Conservation (phyloP, 2,113 vertebrate species). For the Acrocephalus kingi region DNA sequence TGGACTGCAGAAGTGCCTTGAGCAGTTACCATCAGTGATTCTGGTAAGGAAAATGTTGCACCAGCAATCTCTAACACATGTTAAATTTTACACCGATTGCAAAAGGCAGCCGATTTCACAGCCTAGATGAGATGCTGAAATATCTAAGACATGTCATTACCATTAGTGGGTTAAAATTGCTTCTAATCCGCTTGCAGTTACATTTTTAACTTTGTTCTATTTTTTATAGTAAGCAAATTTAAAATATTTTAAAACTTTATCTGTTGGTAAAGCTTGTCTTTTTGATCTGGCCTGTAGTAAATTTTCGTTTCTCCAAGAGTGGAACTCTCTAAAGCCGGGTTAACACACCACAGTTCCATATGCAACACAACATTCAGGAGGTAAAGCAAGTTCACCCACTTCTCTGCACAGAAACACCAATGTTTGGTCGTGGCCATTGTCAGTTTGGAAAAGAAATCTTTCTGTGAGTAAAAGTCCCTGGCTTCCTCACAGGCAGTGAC, state of each 20-base stretch:
- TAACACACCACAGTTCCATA: neutral
- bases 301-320: neutral
- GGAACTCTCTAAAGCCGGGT: neutral
- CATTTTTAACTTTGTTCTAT: neutral
- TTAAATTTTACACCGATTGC: neutral
- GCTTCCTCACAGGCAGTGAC: neutral
- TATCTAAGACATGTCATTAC: neutral
- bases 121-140: neutral
- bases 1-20: neutral
- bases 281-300: rapidly evolving
- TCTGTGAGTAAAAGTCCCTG: neutral
- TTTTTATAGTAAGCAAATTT: neutral
- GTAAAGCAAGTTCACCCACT: neutral
- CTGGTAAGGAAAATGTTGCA: neutral
- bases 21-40: neutral
- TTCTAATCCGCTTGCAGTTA: neutral
- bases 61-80: neutral
- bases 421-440: neutral
- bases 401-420: neutral
- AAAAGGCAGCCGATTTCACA: neutral
- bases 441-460: neutral
- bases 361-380: neutral
- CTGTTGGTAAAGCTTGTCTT: neutral
- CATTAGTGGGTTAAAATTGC: neutral
- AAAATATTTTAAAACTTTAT: neutral